Percentiles rank a stretch among this genome's conserved stretches.
Evolutionary conservation across 2,113 vertebrate genomes (phyloP).

Genomic region (Aegotheles bennettii): DNA sequence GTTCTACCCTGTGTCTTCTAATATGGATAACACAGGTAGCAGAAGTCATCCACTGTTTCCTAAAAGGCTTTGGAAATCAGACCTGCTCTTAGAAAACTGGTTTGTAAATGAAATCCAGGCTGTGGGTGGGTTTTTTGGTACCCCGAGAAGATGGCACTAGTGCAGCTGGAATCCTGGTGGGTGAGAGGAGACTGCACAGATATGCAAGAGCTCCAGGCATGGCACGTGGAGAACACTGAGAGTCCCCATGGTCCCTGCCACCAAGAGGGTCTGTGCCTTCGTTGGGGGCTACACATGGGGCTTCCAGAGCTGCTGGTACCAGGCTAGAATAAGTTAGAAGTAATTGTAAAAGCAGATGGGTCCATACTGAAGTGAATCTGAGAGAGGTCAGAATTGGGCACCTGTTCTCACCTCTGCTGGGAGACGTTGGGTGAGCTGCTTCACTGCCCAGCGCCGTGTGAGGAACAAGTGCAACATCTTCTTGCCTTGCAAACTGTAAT

Average conservation of each 20-base stretch:
- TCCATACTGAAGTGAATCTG: not conserved
- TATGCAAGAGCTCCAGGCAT: fast-evolving
- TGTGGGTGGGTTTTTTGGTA: not conserved
- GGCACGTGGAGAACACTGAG: fast-evolving
- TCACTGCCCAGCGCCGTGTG: not conserved
- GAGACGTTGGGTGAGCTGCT: not conserved
- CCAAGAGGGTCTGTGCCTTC: not conserved
- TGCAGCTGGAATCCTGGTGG: not conserved
- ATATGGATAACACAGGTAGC: not conserved
- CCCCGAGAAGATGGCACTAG: not conserved
- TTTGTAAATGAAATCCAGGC: not conserved
- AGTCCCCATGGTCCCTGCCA: not conserved
- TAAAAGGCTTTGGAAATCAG: not conserved
- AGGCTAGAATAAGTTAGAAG: not conserved
- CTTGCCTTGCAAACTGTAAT: not conserved
- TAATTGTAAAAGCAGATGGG: not conserved
- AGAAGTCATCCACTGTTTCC: not conserved
- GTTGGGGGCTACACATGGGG: fast-evolving
- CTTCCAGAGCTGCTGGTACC: not conserved
- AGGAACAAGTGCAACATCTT: not conserved
- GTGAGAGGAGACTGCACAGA: not conserved
- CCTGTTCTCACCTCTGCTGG: not conserved
- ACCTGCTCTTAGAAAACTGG: not conserved
- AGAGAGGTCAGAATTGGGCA: not conserved
- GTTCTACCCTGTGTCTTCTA: not conserved